Evolutionary conservation across 2,888 invertebrate genomes (phyloP).

Genomic region (Agrypnus murinus): DNA sequence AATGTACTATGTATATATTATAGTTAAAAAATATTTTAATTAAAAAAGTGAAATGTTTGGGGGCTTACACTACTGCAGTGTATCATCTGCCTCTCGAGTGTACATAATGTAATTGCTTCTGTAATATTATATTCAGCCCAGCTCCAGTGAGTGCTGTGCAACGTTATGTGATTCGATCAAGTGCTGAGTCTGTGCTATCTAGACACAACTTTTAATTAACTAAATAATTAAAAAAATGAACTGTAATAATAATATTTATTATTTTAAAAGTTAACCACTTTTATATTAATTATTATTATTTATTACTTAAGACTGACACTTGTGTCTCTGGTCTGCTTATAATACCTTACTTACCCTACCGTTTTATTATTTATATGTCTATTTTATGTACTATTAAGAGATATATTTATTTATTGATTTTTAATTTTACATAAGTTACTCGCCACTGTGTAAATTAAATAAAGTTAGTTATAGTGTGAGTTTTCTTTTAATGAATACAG

Average conservation of each 20-base stretch:
- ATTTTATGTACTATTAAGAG: slow-evolving; percentile 34
- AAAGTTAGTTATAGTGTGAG: slow-evolving; percentile 3
- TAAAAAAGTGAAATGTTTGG: slow-evolving; percentile 27
- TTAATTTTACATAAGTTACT: slow-evolving; percentile 26
- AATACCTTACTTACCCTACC: slow-evolving; percentile 7
- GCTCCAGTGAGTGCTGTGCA: slow-evolving; percentile 44
- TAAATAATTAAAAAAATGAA: background rate
- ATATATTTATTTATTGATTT: slow-evolving; percentile 50
- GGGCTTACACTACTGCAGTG: slow-evolving; percentile 40
- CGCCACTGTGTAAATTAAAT: slow-evolving; percentile 39
- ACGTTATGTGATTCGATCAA: slow-evolving; percentile 51
- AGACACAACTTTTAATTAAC: slow-evolving; percentile 26
- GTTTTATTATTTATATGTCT: slow-evolving; percentile 21
- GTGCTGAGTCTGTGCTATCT: slow-evolving; percentile 40
- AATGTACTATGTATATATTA: too few species aligned
- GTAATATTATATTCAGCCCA: slow-evolving; percentile 43
- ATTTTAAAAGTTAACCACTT: slow-evolving; percentile 34
- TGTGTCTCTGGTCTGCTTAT: slow-evolving; percentile 23
- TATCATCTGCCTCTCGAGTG: slow-evolving; percentile 47
- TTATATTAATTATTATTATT: slow-evolving; percentile 36
- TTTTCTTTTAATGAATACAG: too few species aligned
- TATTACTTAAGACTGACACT: slow-evolving; percentile 44
- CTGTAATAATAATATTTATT: slow-evolving; percentile 35
- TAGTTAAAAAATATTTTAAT: slow-evolving; percentile 15
- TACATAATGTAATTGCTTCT: slow-evolving; percentile 50